Conservation (phyloP, 2,113 vertebrate species). For the Gnathonemus echidnorhynchus region DNA sequence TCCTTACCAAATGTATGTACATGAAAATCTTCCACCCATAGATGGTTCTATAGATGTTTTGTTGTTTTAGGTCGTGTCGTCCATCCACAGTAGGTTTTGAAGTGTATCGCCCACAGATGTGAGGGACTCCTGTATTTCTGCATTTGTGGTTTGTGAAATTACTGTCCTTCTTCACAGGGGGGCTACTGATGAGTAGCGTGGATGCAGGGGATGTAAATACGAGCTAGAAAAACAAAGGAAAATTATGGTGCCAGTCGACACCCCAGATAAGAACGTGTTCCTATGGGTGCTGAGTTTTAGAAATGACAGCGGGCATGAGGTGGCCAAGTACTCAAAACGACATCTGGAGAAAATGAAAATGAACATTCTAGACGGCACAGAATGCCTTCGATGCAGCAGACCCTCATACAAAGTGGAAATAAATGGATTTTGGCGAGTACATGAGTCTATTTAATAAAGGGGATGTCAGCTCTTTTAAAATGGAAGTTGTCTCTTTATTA, state of each 20-base stretch:
- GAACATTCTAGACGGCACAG: neutral
- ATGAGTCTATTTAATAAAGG: neutral
- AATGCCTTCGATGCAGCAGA: neutral
- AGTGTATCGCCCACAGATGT: neutral
- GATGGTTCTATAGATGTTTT: neutral
- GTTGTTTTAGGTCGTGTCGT: neutral
- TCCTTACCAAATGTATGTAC: neutral
- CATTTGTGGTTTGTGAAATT: neutral
- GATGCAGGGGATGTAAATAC: neutral
- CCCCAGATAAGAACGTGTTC: neutral
- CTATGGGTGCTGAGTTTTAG: neutral
- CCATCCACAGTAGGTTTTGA: neutral
- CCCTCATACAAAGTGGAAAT: neutral
- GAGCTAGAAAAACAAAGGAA: neutral
- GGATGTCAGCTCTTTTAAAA: neutral
- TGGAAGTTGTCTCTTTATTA: neutral
- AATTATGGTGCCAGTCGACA: neutral
- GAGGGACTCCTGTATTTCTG: neutral
- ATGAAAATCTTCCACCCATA: neutral
- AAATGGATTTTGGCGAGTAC: neutral
- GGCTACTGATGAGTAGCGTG: neutral
- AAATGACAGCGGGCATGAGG: neutral
- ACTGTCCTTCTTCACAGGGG: neutral
- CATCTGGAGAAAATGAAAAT: neutral
- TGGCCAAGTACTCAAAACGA: neutral